Evolutionary conservation across 2,888 invertebrate species (phyloP), one percentile per base, ranked within the genome.

Genomic region (Lasioglossum lativentre): DNA sequence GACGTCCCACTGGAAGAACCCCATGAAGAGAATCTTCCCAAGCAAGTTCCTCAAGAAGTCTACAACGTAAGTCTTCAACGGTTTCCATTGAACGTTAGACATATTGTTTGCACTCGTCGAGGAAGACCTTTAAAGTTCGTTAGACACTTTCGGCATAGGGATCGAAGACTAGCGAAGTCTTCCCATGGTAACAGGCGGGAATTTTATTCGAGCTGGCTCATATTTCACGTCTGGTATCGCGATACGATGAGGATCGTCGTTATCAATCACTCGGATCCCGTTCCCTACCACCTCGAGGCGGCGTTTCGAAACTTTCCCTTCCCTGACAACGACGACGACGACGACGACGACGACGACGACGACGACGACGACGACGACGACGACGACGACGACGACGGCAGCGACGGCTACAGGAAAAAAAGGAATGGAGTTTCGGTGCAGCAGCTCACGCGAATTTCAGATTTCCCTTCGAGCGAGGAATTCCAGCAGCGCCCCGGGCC

Each of bases 211-310:
- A 30, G 56, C 72, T 83, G 4, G 68, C 81, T 90, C 86, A 86
- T 89, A 88, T 89, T 88, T 88, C 87, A 84, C 59, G 52, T 73
- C 76, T 76, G 75, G 59, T 75, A 81, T 85, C 86, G 89, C 83
- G 79, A 81, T 52, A 75, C 75, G 68, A 68, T 70, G 74, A 66
- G 77, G 83, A 78, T 86, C 78, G 80, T 70, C 68, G 68, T 88
- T 84, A 91, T 90, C 90, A 88, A 91, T 90, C 90, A 91, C 87
- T 85, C 80, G 81, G 72, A 76, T 82, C 78, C 88, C 80, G 84
- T 78, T 88, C 70, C 81, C 85, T 76, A 74, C 78, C 80, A 85
- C 83, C 87, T 81, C 82, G 73, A 80, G 85, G 87, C 34, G 16
- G 27, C 59, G 27, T 34, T 81, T 82, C 81, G 77, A 80, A 90